Base-by-base conservation (phyloP, 2,113 vertebrate species). In the Candoia aspera region DNA sequence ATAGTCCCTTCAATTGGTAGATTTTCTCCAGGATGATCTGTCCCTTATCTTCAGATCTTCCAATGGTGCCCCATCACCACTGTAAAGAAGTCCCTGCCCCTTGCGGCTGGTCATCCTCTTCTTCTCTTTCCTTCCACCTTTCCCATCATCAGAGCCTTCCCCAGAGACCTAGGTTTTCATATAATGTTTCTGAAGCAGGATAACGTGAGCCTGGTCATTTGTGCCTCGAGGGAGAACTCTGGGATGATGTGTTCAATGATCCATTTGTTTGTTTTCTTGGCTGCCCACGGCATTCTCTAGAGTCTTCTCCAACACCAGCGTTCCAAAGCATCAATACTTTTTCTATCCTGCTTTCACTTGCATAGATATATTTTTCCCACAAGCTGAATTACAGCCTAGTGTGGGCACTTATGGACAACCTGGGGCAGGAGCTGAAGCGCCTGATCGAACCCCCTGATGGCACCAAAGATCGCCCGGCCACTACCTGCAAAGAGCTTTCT, bases 401-500 rank as follows among this genome's bases (percentile, higher is more conserved):
- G 90, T 97, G 98, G 97, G 96, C 95, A 15, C 95, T 99, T 89
- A 94, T 99, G 95, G 97, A 97, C 24, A 95, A 95, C 17, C 94
- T 99, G 95, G 97, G 97, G 92, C 96, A 73, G 94, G 98, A 99
- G 90, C 95, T 99, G 17, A 97, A 86, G 90, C 95, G 97, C 21
- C 95, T 99, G 0, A 0, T 97, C 1, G 96, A 98, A 33, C 98
- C 98, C 29, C 98, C 98, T 3, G 97, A 98, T 0, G 98, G 98
- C 90, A 98, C 97, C 95, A 98, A 97, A 93, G 95, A 97, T 92
- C 97, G 95, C 55, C 98, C 98, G 0, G 98, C 98, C 0, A 97
- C 98, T 92, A 98, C 98, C 93, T 99, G 98, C 95, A 97, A 98
- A 96, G 98, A 99, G 97, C 98, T 99, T 84, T 97, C 98, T 97